phyloP scores from a whole-genome alignment of 2,797 vertebrate species.

The Esox masquinongy region DNA sequence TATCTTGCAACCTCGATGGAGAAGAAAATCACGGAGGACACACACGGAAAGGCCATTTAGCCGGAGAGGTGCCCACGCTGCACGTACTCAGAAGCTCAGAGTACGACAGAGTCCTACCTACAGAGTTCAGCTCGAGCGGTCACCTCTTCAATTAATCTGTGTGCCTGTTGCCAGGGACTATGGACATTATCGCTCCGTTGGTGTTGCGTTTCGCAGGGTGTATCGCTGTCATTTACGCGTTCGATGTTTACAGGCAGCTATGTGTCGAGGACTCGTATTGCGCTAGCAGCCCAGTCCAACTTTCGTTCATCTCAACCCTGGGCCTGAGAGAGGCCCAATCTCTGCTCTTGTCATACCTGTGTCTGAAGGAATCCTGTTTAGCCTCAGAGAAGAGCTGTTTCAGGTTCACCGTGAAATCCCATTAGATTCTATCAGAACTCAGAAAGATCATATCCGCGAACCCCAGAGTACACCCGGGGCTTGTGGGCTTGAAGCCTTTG shows the following conservation, averaged over 20 bases:
- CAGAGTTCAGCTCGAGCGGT: background rate
- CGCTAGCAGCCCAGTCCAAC: background rate
- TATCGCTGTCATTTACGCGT: background rate
- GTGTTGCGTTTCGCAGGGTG: background rate
- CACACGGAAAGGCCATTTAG: background rate
- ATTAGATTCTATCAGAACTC: background rate
- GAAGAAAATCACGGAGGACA: background rate
- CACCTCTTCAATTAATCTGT: background rate
- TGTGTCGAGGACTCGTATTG: no score
- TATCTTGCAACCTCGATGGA: background rate
- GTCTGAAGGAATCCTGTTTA: background rate
- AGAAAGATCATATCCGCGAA: background rate
- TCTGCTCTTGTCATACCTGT: background rate
- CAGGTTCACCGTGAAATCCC: background rate
- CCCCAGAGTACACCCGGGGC: background rate
- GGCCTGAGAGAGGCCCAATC: background rate
- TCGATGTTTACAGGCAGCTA: background rate
- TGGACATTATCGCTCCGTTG: background rate
- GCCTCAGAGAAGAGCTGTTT: background rate
- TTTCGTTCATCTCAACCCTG: background rate
- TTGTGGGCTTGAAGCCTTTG: background rate
- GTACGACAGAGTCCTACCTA: background rate
- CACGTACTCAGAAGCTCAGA: background rate
- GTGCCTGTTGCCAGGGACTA: background rate
- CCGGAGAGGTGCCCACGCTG: background rate